phyloP scores from a whole-genome alignment of 2,888 invertebrate species.

The Harmothoe impar region DNA sequence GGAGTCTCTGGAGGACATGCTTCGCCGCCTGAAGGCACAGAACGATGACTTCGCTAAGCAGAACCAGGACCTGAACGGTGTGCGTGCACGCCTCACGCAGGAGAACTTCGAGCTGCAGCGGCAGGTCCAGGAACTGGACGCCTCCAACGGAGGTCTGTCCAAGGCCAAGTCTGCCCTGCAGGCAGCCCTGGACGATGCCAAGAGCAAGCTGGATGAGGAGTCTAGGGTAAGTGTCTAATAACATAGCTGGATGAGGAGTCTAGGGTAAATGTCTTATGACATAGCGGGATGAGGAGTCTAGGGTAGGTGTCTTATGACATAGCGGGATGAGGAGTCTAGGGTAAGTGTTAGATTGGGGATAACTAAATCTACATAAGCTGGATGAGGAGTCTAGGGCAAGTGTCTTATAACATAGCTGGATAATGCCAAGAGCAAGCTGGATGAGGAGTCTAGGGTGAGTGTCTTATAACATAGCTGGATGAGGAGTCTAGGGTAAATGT shows the following conservation, averaged over 20 bases:
- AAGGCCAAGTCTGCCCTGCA: slow-evolving; percentile 88
- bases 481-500: slow-evolving; percentile 81
- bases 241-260: slow-evolving; percentile 82
- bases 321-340: no score
- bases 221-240: slow-evolving; percentile 77
- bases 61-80: slow-evolving; percentile 79
- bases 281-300: no score
- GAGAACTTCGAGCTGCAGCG: slow-evolving; percentile 86
- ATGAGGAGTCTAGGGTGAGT: slow-evolving; percentile 82
- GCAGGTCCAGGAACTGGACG: slow-evolving; percentile 94
- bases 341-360: no score
- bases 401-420: no score
- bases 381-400: slow-evolving; percentile 82
- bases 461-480: slow-evolving; percentile 76
- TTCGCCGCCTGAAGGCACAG: slow-evolving; percentile 79
- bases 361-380: slow-evolving; percentile 71
- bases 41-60: slow-evolving; percentile 98
- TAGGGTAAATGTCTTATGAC: slow-evolving; percentile 78
- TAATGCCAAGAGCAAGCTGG: slow-evolving; percentile 81
- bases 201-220: slow-evolving; percentile 82
- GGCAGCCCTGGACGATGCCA: slow-evolving; percentile 80
- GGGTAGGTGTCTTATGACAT: no score
- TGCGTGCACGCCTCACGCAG: slow-evolving; percentile 95
- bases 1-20: slow-evolving; percentile 91
- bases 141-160: slow-evolving; percentile 98